Evolutionary conservation across 1,140 invertebrate genomes (phyloP).

Genomic region (Spodoptera frugiperda): DNA sequence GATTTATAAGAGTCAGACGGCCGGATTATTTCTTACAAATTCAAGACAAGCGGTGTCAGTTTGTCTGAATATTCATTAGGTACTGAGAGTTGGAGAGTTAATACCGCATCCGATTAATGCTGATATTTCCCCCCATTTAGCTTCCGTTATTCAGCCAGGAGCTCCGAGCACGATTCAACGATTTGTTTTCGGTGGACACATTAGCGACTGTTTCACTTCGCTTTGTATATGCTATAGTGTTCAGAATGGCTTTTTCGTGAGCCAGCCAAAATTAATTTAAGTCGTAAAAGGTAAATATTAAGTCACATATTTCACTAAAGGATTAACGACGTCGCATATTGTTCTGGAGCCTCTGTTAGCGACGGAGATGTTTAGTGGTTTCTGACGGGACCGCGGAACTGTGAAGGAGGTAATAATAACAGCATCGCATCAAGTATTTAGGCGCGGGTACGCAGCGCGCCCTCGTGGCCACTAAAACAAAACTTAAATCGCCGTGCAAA

Average conservation of each 20-base stretch:
- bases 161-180: slow-evolving; percentile 53
- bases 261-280: slow-evolving; percentile 66
- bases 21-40: slow-evolving; percentile 70
- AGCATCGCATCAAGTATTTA: slow-evolving; percentile 66
- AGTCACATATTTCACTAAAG: slow-evolving; percentile 37
- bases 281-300: slow-evolving; percentile 13
- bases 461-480: slow-evolving; percentile 67
- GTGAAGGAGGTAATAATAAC: slow-evolving; percentile 30
- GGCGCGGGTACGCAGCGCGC: slow-evolving; percentile 54
- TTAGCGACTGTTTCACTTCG: slow-evolving; percentile 63
- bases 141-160: slow-evolving; percentile 46
- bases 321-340: slow-evolving; percentile 40
- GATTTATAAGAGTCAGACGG: slow-evolving; percentile 67
- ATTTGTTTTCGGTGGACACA: slow-evolving; percentile 67
- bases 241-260: slow-evolving; percentile 68
- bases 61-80: slow-evolving; percentile 76
- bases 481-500: slow-evolving; percentile 71
- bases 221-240: slow-evolving; percentile 62
- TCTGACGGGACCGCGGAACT: slow-evolving; percentile 33
- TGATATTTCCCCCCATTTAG: slow-evolving; percentile 55
- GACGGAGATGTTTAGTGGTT: slow-evolving; percentile 11
- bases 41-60: slow-evolving; percentile 69
- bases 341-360: slow-evolving; percentile 3
- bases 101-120: slow-evolving; percentile 63
- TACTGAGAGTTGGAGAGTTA: slow-evolving; percentile 62